phyloP scores from a whole-genome alignment of 2,888 invertebrate species.

The Melolontha melolontha region DNA sequence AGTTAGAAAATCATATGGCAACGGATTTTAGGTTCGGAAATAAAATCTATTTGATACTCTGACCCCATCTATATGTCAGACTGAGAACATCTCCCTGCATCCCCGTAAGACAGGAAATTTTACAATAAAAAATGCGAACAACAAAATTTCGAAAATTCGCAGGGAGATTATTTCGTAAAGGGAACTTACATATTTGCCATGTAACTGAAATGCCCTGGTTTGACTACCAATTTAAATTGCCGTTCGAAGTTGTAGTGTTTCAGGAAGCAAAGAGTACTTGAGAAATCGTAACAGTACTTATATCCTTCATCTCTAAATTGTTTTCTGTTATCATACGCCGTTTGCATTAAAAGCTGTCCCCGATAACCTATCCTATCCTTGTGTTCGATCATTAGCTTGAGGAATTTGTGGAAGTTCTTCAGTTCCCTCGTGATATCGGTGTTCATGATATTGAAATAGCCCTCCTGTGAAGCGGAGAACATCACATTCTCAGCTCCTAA shows the following conservation, averaged over 20 bases:
- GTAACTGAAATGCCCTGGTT: slow-evolving; percentile 73
- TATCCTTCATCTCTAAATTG: slow-evolving; percentile 67
- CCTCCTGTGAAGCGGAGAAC: slow-evolving; percentile 56
- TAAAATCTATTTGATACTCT: too few species aligned
- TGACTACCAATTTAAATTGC: slow-evolving; percentile 73
- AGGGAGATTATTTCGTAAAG: too few species aligned
- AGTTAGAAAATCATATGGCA: too few species aligned
- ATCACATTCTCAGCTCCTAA: slow-evolving; percentile 73
- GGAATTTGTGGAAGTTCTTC: slow-evolving; percentile 71
- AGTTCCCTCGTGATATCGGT: slow-evolving; percentile 72
- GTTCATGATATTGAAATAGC: slow-evolving; percentile 65
- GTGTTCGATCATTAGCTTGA: slow-evolving; percentile 74
- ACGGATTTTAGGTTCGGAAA: too few species aligned
- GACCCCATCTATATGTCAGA: too few species aligned
- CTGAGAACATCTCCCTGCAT: too few species aligned
- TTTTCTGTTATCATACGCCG: slow-evolving; percentile 49
- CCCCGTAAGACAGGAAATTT: too few species aligned
- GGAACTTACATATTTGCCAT: slow-evolving; percentile 72
- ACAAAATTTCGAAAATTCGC: too few species aligned
- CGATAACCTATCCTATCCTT: slow-evolving; percentile 73
- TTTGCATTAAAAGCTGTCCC: slow-evolving; percentile 70
- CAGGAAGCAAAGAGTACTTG: slow-evolving; percentile 73
- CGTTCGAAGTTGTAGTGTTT: slow-evolving; percentile 72
- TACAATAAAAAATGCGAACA: too few species aligned
- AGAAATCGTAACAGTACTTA: slow-evolving; percentile 75